phyloP scores from a whole-genome alignment of 2,113 vertebrate species.

The Grallaria varia region DNA sequence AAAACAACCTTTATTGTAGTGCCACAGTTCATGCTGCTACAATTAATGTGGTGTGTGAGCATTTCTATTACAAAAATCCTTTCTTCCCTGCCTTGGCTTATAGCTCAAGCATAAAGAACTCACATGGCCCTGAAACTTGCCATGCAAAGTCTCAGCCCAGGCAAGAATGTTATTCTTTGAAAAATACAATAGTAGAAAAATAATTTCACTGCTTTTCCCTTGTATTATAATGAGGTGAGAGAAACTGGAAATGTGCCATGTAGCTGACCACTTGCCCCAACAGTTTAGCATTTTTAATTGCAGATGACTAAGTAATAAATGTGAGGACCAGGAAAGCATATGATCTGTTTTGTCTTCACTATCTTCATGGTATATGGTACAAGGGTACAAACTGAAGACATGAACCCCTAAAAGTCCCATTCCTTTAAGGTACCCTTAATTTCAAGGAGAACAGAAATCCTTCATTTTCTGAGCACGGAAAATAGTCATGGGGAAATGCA shows the following conservation, averaged over 20 bases:
- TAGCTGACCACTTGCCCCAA: neutral
- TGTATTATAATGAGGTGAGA: neutral
- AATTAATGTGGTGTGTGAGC: slow-evolving; percentile 13
- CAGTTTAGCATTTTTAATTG: neutral
- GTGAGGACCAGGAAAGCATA: neutral
- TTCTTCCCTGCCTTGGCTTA: neutral
- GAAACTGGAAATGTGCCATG: neutral
- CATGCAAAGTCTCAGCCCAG: neutral
- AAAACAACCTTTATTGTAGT: slow-evolving; percentile 51
- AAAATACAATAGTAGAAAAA: neutral
- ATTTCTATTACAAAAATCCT: slow-evolving; percentile 39
- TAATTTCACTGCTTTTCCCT: neutral
- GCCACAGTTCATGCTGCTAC: slow-evolving; percentile 43
- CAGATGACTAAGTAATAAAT: neutral
- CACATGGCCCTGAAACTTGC: neutral
- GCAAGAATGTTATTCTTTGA: neutral
- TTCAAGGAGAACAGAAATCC: neutral
- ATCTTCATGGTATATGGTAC: neutral
- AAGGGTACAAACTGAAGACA: neutral
- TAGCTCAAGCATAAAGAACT: neutral
- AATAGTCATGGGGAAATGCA: neutral
- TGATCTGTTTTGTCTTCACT: neutral
- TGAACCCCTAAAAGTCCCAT: neutral
- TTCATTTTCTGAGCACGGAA: neutral
- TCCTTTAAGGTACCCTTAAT: neutral